Conservation (phyloP, 2,113 vertebrate species). For the Lampris megalopsis region DNA sequence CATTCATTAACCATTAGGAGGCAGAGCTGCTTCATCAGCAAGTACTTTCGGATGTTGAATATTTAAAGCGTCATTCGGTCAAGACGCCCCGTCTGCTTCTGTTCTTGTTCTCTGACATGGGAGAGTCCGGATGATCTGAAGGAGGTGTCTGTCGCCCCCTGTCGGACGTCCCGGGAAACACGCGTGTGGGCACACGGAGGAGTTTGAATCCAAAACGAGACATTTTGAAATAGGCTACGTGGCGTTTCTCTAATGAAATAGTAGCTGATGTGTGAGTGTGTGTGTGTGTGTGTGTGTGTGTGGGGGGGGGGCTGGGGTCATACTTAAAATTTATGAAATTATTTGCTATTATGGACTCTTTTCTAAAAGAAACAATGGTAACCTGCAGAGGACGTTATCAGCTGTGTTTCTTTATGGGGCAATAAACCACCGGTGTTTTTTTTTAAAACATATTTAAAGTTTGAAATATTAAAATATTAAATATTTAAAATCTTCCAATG, state of each 20-base stretch:
- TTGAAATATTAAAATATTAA: too few relatives aligned
- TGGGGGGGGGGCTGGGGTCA: too few relatives aligned
- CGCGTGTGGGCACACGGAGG: not conserved
- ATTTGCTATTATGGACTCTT: too few relatives aligned
- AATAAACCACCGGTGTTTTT: not conserved
- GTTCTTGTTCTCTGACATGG: constrained; percentile 33
- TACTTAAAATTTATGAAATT: not conserved
- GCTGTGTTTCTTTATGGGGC: not conserved
- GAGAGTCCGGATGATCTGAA: not conserved
- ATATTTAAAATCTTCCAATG: too few relatives aligned
- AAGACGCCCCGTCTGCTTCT: constrained; percentile 30
- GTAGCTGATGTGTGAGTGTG: too few relatives aligned
- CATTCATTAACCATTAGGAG: constrained; percentile 39
- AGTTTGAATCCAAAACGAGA: not conserved
- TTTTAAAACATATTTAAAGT: not conserved
- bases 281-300: not conserved
- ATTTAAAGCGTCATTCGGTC: constrained; percentile 52
- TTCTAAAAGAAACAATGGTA: not conserved
- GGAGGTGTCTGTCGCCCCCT: constrained; percentile 55
- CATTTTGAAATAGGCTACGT: not conserved
- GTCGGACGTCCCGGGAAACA: constrained; percentile 28
- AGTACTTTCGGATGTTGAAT: constrained; percentile 44
- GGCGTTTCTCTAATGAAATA: too few relatives aligned
- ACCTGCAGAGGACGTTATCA: not conserved
- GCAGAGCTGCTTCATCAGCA: constrained; percentile 40